A percentile compares a stretch with the other conserved stretches of the same genome.
phyloP scores from a whole-genome alignment of 2,113 vertebrate species.

The Loxodonta africana region DNA sequence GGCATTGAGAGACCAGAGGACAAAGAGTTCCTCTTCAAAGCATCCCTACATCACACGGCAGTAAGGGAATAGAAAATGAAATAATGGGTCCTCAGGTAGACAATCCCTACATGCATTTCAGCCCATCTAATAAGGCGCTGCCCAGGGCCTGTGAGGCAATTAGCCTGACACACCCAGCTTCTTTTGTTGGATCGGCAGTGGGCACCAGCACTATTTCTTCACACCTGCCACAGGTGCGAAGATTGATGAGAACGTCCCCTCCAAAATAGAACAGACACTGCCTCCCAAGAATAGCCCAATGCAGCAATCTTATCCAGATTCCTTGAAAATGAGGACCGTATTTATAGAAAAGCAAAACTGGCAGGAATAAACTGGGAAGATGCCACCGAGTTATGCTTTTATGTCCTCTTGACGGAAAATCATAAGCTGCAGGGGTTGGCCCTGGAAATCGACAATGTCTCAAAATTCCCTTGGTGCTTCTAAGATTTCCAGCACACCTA shows the following conservation, averaged over 20 bases:
- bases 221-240: neutral
- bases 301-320: neutral
- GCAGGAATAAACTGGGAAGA: conserved; percentile 25
- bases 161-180: neutral
- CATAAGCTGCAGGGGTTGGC: neutral
- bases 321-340: conserved; percentile 39
- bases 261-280: neutral
- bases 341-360: conserved; percentile 48
- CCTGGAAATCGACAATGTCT: neutral
- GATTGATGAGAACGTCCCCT: neutral
- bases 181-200: neutral
- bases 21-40: neutral
- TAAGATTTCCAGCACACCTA: neutral
- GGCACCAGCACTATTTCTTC: neutral
- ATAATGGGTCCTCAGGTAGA: neutral
- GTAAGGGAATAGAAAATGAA: neutral
- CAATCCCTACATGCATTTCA: neutral
- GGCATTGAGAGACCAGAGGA: neutral
- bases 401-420: conserved; percentile 56
- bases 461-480: neutral
- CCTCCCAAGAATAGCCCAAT: neutral
- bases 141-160: neutral
- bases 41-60: neutral
- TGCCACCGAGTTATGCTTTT: neutral
- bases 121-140: neutral